Evolutionary conservation across 2,888 invertebrate genomes (phyloP), one percentile per base, ranked within the genome.

Genomic region (Harpagoxenus sublaevis): DNA sequence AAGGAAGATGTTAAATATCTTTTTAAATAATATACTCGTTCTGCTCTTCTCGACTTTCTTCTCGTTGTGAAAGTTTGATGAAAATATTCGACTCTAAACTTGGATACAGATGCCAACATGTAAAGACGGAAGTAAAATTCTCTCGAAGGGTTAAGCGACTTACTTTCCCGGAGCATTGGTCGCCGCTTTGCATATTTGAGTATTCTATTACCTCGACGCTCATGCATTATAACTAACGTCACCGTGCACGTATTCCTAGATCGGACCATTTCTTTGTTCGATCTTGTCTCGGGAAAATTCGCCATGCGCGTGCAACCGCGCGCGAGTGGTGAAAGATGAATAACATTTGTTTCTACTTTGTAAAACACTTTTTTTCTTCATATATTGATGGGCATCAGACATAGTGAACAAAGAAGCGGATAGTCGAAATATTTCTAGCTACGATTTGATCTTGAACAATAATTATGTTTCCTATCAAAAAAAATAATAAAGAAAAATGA

Each of bases 91-190:
- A 68, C 23, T 66, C 55, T 71, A 71, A 81, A 81, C 48, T 78
- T 78, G 66, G 66, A 42, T 45, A 35, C 55, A 42, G 45, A 63
- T 51, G 79, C 79, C 57, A 48, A 70, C 79, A 71, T 81, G 79
- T 81, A 70, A 87, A 66, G 42, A 39, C 89, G 89, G 90, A 90
- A 90, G 90, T 86, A 78, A 84, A 89, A 90, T 84, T 86, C 89
- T 78, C 83, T 74, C 57, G 83, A 82, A 73, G 82, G 70, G 85
- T 68, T 78, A 84, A 89, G 82, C 84, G 65, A 62, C 84, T 84
- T 83, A 73, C 73, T 82, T 87, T 77, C 53, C 55, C n/a, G 28
- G 77, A 63, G 55, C 57, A 68, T 63, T 73, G 81, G 82, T 53
- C 86, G 84, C 65, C 60, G 65, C 83, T 86, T 86, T 84, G 90